Evolutionary conservation across 2,113 vertebrate species (phyloP).

Genomic region (Ellobius talpinus): DNA sequence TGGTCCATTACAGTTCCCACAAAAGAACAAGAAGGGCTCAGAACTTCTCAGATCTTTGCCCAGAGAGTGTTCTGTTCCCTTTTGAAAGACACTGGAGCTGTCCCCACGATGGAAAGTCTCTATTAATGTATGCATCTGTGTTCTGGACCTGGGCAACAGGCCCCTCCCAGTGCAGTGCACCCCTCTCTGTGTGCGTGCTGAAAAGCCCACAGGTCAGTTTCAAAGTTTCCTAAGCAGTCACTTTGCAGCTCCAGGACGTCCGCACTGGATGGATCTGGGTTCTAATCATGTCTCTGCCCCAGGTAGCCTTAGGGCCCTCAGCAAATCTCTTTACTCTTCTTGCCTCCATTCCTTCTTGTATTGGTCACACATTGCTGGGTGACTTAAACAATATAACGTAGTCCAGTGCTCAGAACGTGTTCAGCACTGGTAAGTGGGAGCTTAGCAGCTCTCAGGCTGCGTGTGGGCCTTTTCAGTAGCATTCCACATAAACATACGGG

Average conservation of each 20-base stretch:
- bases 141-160: background rate
- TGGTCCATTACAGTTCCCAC: background rate
- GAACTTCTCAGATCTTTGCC: background rate
- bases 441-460: background rate
- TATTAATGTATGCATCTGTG: background rate
- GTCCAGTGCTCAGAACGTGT: background rate
- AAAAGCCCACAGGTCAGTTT: background rate
- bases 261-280: background rate
- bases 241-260: background rate
- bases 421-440: background rate
- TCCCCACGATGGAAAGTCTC: background rate
- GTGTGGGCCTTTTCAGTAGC: background rate
- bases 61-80: background rate
- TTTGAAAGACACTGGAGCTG: conserved; percentile 21
- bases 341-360: conserved; percentile 4
- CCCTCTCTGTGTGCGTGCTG: background rate
- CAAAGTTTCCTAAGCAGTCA: conserved; percentile 13
- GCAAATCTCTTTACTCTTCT: background rate
- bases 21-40: background rate
- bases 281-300: background rate
- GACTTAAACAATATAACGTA: background rate
- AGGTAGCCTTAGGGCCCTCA: background rate
- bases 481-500: background rate
- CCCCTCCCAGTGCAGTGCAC: background rate
- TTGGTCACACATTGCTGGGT: background rate